Evolutionary conservation across 2,888 invertebrate species (phyloP), one percentile per base, ranked within the genome.

Genomic region (Caenorhabditis sp.): DNA sequence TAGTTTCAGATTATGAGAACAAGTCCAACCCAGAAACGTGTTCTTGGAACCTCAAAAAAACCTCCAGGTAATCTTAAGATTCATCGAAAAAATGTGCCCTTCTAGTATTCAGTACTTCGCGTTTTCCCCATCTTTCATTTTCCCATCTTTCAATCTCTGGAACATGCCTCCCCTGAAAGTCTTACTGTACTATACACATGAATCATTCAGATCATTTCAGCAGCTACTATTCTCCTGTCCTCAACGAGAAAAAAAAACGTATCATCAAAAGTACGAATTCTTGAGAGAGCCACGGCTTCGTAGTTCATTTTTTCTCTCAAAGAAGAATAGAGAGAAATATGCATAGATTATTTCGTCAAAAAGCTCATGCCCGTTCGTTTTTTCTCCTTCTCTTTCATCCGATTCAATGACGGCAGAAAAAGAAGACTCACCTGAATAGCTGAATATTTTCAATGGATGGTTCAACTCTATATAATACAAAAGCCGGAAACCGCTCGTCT

Each of bases 401-500:
- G 10, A 7, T 24, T 22, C 51, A 16, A 22, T 22, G 1, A 10
- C 22, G 24, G 5, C 19, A 22, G 10, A 49, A 49, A 38, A 38
- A 38, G 12, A 12, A 7, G 38, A 10, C 26, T 54, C 54, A 54
- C 54, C 54, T 54, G 54, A 54, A 54, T 54, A 54, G 22, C 12
- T 22, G 12, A 24, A 26, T 24, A 7, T n/a, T n/a, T 47, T 19
- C n/a, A n/a, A n/a, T n/a, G n/a, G n/a, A 4, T 14, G 19, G 14
- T 61, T 61, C 24, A 49, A 49, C 41, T 41, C 38, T 61, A 14
- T 14, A 5, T 8, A 24, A 44, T 49, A 31, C 51, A 68, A 68
- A 51, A 68, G 35, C 66, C 66, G 66, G 66, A 68, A 68, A 51
- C 31, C 38, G 38, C 38, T 38, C 44, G 44, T 16, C 19, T 47